Percentiles rank a stretch among this genome's conserved stretches.
phyloP scores from a whole-genome alignment of 2,113 vertebrate genomes.

The Dipodomys spectabilis region DNA sequence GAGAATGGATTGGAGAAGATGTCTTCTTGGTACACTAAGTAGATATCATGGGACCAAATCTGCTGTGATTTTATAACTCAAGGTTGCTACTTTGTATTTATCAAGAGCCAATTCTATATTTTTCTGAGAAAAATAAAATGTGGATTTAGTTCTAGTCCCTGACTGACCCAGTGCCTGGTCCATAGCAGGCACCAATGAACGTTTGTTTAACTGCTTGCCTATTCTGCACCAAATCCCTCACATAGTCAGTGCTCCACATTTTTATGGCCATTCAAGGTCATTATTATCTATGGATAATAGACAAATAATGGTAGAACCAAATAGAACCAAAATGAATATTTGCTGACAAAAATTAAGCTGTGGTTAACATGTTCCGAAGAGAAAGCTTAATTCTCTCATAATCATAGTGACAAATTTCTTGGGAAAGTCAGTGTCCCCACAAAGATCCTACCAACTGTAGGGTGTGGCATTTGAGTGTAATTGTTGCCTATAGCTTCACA shows the following conservation, averaged over 20 bases:
- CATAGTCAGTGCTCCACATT: background rate
- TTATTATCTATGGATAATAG: background rate
- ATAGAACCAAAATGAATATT: background rate
- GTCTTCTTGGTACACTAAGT: background rate
- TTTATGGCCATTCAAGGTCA: background rate
- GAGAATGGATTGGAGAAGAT: background rate
- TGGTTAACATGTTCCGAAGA: background rate
- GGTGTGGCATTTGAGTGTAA: background rate
- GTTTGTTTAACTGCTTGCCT: background rate
- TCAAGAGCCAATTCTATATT: background rate
- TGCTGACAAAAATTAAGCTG: slow-evolving; percentile 6
- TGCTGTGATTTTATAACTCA: slow-evolving; percentile 20
- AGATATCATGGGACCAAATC: background rate
- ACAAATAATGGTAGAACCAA: slow-evolving; percentile 18
- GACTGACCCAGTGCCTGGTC: background rate
- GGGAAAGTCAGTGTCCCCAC: background rate
- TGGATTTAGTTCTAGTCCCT: slow-evolving; percentile 17
- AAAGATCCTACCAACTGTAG: background rate
- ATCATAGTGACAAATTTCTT: slow-evolving; percentile 9
- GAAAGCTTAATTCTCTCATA: background rate
- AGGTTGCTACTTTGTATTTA: background rate
- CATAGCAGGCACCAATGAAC: background rate
- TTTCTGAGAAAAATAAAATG: background rate
- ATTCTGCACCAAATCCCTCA: background rate
- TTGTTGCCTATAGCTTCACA: background rate